phyloP scores from a whole-genome alignment of 2,113 vertebrate species.

The Neoarius graeffei region DNA sequence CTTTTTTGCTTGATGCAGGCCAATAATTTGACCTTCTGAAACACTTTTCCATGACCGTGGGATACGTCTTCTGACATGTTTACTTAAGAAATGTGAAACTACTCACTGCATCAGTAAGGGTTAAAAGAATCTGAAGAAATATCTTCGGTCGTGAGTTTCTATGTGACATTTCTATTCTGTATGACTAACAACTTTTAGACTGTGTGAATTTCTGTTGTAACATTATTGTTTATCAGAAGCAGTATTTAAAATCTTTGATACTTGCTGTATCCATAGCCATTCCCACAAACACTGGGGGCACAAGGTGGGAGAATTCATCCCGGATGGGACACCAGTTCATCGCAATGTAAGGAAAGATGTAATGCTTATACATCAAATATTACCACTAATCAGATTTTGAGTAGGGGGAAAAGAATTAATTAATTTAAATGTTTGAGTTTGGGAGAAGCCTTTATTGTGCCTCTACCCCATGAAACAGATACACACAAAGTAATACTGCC shows the following conservation, averaged over 20 bases:
- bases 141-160: not conserved
- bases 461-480: conserved; percentile 59
- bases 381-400: not conserved
- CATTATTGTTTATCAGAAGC: not conserved
- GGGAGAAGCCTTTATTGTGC: conserved; percentile 28
- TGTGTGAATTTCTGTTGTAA: not conserved
- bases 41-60: no score
- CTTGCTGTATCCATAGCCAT: not conserved
- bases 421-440: conserved; percentile 68
- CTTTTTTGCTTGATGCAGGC: no score
- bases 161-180: not conserved
- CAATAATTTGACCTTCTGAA: no score
- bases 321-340: not conserved
- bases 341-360: not conserved
- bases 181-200: not conserved
- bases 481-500: conserved; percentile 66
- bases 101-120: no score
- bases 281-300: not conserved
- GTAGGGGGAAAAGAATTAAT: conserved; percentile 58
- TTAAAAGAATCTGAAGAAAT: no score
- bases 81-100: no score
- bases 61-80: no score
- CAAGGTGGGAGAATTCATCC: not conserved
- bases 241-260: not conserved
- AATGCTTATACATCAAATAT: not conserved